Evolutionary conservation across 2,113 vertebrate species (phyloP).

Genomic region (Microcebus ravelobensis): DNA sequence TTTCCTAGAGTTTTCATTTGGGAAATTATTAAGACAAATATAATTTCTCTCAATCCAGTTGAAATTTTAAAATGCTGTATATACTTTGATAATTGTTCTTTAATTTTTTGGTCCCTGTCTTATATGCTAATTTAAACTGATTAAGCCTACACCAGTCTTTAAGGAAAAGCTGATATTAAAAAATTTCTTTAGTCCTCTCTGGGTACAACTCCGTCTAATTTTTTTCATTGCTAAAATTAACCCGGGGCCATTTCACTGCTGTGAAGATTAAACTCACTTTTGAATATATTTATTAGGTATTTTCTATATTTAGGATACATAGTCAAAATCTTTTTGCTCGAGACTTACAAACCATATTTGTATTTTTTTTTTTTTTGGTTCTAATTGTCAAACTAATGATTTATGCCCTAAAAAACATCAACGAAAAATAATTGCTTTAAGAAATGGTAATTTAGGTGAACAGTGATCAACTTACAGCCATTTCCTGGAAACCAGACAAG

Average conservation of each 20-base stretch:
- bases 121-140: not conserved
- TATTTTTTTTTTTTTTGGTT: not conserved
- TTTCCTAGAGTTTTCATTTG: not conserved
- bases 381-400: not conserved
- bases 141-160: not conserved
- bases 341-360: not conserved
- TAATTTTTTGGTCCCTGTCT: not conserved
- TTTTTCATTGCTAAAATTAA: constrained; percentile 17
- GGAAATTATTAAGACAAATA: not conserved
- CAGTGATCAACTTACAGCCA: not conserved
- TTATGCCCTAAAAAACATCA: not conserved
- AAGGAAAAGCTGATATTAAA: not conserved
- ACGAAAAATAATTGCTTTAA: not conserved
- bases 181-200: not conserved
- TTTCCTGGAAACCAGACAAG: not conserved
- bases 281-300: not conserved
- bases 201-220: not conserved
- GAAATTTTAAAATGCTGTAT: not conserved
- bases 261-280: constrained; percentile 13
- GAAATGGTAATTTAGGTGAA: not conserved
- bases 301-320: constrained; percentile 1
- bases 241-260: not conserved
- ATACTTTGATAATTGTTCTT: constrained; percentile 26
- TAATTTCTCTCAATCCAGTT: not conserved
- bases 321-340: not conserved